Percentiles rank a stretch among this genome's conserved stretches.
phyloP scores from a whole-genome alignment of 2,797 vertebrate species.

The Tokudaia muenninki region DNA sequence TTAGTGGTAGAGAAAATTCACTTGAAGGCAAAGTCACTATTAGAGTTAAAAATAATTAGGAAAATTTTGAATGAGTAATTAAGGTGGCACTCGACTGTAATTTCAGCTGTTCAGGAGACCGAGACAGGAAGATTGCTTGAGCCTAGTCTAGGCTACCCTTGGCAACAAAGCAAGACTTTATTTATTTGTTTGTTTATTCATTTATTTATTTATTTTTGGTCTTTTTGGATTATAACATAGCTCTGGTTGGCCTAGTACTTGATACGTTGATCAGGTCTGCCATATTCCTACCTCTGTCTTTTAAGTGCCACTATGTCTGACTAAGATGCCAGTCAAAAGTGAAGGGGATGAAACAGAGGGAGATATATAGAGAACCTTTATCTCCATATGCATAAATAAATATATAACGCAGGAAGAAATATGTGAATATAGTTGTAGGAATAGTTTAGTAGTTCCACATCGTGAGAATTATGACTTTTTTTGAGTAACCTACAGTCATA shows the following conservation, averaged over 20 bases:
- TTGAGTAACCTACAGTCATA: background rate
- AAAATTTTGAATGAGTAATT: conserved; percentile 48
- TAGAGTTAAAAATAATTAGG: conserved; percentile 51
- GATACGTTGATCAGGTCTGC: background rate
- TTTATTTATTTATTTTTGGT: too few species aligned
- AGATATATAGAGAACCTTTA: background rate
- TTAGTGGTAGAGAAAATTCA: conserved; percentile 59
- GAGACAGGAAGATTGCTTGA: background rate
- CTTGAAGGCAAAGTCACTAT: conserved; percentile 46
- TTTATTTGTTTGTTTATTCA: too few species aligned
- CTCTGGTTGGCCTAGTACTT: background rate
- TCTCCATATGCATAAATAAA: background rate
- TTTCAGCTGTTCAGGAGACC: background rate
- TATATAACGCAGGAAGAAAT: background rate
- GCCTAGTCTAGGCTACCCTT: background rate
- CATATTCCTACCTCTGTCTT: background rate
- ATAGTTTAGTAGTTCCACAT: background rate
- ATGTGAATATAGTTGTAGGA: background rate
- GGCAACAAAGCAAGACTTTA: background rate
- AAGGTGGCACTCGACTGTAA: background rate
- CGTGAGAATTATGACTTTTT: conserved; percentile 3
- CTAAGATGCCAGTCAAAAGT: background rate
- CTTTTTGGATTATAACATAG: background rate
- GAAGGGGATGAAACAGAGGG: background rate
- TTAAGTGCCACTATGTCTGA: background rate